These are phyloP conservation scores for Euphonia xanthogaster DNA, from an alignment of 2,797 vertebrate species.

Conservation along the genomic window DNA sequence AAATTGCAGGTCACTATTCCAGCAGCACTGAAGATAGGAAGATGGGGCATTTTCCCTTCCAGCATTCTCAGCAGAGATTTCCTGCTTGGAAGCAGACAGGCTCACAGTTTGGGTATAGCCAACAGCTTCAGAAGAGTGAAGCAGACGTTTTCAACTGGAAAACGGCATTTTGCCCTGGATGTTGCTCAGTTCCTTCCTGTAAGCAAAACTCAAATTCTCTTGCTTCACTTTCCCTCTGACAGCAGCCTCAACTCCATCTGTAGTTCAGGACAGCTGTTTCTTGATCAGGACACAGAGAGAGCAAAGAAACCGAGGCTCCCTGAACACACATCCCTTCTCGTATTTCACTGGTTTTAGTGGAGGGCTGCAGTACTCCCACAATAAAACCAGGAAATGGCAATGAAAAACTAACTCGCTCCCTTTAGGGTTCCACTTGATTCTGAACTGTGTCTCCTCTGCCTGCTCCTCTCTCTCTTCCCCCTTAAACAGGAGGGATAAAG, in stretches of 20 bases:
- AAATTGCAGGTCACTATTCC: background rate
- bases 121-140: background rate
- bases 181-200: background rate
- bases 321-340: background rate
- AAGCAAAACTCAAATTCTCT: background rate
- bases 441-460: background rate
- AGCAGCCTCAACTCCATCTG: rapidly evolving
- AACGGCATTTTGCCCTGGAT: background rate
- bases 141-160: background rate
- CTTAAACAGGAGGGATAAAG: background rate
- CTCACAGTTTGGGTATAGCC: rapidly evolving
- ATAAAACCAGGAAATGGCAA: background rate
- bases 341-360: background rate
- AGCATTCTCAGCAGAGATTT: background rate
- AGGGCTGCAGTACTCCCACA: background rate
- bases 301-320: background rate
- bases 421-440: background rate
- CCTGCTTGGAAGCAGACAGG: background rate
- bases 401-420: background rate
- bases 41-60: background rate
- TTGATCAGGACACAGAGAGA: background rate
- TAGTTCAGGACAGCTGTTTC: background rate
- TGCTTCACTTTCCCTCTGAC: background rate
- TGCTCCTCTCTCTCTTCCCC: background rate
- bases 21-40: background rate